These are phyloP conservation scores for Bovichtus variegatus DNA, from an alignment of 2,797 vertebrate genomes.

Conservation along the genomic window DNA sequence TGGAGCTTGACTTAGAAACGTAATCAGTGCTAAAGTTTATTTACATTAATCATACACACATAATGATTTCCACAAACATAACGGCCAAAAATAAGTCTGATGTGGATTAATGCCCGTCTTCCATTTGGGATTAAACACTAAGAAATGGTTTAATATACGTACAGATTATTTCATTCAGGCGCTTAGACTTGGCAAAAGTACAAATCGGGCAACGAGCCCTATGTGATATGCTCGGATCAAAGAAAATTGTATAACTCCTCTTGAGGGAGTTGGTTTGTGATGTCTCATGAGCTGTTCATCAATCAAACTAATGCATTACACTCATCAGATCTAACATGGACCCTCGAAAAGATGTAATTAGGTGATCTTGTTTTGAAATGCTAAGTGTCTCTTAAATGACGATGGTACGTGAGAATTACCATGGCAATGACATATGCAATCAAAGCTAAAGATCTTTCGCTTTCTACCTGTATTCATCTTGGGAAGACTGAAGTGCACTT, in stretches of 20 bases:
- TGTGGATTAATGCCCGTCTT: conserved; percentile 41
- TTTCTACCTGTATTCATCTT: conserved; percentile 31
- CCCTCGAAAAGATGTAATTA: conserved; percentile 61
- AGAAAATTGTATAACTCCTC: conserved; percentile 40
- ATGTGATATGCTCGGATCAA: conserved; percentile 49
- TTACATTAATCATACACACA: conserved; percentile 16
- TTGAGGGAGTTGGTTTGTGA: conserved; percentile 19
- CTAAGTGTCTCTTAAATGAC: conserved; percentile 50
- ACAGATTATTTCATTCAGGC: conserved; percentile 43
- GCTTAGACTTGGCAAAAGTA: conserved; percentile 45
- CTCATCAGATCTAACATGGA: conserved; percentile 34
- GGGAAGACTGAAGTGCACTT: conserved; percentile 43
- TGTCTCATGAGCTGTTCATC: conserved; percentile 47
- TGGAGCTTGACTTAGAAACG: not conserved
- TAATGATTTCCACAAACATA: conserved; percentile 21
- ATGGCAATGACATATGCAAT: conserved; percentile 52
- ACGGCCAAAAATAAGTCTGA: conserved; percentile 19
- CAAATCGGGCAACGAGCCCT: conserved; percentile 51
- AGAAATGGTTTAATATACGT: conserved; percentile 31
- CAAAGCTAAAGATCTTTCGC: conserved; percentile 27
- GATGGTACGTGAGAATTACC: conserved; percentile 28
- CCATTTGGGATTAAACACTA: conserved; percentile 44
- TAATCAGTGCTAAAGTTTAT: conserved; percentile 10
- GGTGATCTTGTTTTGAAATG: conserved; percentile 53
- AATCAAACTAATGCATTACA: conserved; percentile 20